Evolutionary conservation across 2,888 invertebrate species (phyloP), one percentile per base, ranked within the genome.

Genomic region (Gandaritis pyraliata): DNA sequence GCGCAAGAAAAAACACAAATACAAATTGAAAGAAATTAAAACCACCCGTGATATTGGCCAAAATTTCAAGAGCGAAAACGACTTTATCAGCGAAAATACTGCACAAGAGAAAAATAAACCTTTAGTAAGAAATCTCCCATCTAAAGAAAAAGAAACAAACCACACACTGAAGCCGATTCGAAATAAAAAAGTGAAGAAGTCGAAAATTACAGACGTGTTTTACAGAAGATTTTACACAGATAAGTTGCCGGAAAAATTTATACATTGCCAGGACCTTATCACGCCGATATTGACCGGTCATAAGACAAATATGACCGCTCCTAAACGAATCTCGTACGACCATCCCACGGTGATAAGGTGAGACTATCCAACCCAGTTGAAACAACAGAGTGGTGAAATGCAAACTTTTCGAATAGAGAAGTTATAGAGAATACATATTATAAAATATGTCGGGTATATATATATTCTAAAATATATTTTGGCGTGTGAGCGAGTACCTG

Each of bases 211-310:
- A 0, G 74, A 78, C 3, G 67, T 72, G 2, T 80, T 79, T 39
- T 80, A 78, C 4, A 70, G 78, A 18, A 72, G 59, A 5, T 6
- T 15, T 0, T 61, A 65, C 0, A 11, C 61, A 0, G 53, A 69
- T 7, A 54, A 74, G 0, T 51, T 33, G 1, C 65, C 70, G 0
- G 39, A 72, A 0, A 64, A 72, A 13, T 81, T 78, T 78, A 61
- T 72, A 0, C 80, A 82, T 12, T 82, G 81, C 30, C 74, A 76
- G 2, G 79, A 79, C 2, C 62, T 82, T 2, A 71, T 83, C 0
- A 78, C 81, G 0, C 85, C 83, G 0, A 78, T 66, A 50, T 39
- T 86, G 2, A 76, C 58, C 0, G 86, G 86, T 0, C 15, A 66
- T 1, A 78, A 76, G 15, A 66, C 23, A 0, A 73, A 78, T 11